Percentiles rank a stretch among this genome's conserved stretches.
Conservation (phyloP, 2,888 invertebrate species). For the Mesorhabditis sp. region DNA sequence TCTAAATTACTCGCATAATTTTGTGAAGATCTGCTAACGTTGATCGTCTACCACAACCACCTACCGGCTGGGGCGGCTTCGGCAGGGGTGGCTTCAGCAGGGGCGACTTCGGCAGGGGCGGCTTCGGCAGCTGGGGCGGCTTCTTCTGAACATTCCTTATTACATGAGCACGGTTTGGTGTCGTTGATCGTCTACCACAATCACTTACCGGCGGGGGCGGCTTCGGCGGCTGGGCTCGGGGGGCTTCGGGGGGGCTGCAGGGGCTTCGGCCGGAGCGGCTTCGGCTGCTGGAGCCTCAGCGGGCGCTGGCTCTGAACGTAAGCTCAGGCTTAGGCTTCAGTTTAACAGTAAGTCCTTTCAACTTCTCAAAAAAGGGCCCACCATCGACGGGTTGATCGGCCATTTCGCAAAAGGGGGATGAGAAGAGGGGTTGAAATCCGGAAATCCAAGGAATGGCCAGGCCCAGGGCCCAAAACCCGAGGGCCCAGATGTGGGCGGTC, state of each 20-base stretch:
- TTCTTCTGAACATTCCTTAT: background rate
- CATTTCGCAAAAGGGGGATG: background rate
- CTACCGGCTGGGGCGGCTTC: too few species aligned
- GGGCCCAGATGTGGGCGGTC: too few species aligned
- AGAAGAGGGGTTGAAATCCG: background rate
- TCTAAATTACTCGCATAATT: too few species aligned
- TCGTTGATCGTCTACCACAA: background rate
- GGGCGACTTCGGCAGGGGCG: background rate
- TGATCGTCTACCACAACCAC: too few species aligned
- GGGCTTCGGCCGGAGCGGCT: conserved; percentile 5
- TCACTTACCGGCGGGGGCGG: background rate
- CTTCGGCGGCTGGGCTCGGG: background rate
- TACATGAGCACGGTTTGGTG: background rate
- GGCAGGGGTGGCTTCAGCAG: background rate
- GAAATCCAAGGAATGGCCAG: too few species aligned
- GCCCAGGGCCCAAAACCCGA: too few species aligned
- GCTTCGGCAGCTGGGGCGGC: conserved; percentile 3
- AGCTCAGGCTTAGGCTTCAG: background rate
- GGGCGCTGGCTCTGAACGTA: background rate
- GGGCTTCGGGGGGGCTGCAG: background rate
- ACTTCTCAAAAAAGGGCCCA: too few species aligned
- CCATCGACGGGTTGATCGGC: background rate
- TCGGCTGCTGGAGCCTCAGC: conserved; percentile 4
- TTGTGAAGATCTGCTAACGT: too few species aligned
- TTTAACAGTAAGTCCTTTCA: background rate